Evolutionary conservation across 2,797 vertebrate species (phyloP).

Genomic region (Pipistrellus nathusii): DNA sequence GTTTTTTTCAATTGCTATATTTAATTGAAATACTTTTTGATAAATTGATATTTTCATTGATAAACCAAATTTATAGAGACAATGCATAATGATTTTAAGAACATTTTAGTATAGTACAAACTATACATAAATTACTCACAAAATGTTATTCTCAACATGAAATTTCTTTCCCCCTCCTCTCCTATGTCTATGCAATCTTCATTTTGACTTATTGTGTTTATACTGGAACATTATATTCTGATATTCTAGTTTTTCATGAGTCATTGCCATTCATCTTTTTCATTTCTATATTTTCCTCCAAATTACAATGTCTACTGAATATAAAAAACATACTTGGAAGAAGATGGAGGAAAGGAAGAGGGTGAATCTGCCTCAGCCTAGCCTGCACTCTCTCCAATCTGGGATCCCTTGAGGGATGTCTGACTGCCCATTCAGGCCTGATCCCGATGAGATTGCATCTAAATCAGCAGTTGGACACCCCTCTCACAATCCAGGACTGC

Average conservation of each 20-base stretch:
- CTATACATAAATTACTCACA: neutral
- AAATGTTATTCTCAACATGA: neutral
- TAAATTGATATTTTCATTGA: neutral
- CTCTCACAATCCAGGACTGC: too few species aligned
- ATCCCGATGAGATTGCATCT: too few species aligned
- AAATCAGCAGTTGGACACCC: too few species aligned
- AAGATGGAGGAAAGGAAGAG: neutral
- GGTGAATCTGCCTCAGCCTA: too few species aligned
- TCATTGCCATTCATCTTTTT: neutral
- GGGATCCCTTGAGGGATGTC: too few species aligned
- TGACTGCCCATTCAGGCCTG: too few species aligned
- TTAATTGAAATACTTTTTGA: neutral
- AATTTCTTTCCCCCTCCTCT: neutral
- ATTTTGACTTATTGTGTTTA: neutral
- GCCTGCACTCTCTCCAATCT: too few species aligned
- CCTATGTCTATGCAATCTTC: neutral
- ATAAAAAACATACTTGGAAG: neutral
- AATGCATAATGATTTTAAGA: neutral
- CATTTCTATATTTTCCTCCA: neutral
- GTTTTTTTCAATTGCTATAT: neutral
- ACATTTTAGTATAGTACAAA: neutral
- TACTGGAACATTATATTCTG: neutral
- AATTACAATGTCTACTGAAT: neutral
- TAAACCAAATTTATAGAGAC: neutral
- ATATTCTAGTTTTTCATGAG: neutral